phyloP scores from a whole-genome alignment of 2,113 vertebrate species.

The Aleadryas rufinucha region DNA sequence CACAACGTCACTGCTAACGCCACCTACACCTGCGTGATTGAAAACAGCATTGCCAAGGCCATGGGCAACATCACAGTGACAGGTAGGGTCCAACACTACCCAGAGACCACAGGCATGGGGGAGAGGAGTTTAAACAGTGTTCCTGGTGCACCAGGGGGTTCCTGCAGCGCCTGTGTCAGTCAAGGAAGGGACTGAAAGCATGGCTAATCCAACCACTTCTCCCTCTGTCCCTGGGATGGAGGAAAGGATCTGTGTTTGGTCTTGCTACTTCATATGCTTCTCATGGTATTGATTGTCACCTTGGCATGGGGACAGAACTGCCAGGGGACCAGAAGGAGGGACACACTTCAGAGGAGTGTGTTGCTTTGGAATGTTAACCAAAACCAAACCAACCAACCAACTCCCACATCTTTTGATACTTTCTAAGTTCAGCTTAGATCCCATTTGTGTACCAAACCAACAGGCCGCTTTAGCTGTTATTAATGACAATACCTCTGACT shows the following conservation, averaged over 20 bases:
- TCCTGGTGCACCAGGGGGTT: rapidly evolving
- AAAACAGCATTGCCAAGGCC: slow-evolving; percentile 71
- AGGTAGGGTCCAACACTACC: slow-evolving; percentile 30
- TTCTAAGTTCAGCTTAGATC: not conserved
- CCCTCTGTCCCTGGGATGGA: not conserved
- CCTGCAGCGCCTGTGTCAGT: not conserved
- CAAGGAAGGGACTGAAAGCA: not conserved
- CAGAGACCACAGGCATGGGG: not conserved
- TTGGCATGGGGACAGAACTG: not conserved
- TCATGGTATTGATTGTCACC: not conserved
- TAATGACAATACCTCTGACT: not conserved
- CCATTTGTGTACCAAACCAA: not conserved
- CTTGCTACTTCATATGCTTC: not conserved
- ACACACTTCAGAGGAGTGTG: not conserved
- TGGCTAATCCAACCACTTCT: not conserved
- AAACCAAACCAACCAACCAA: not conserved
- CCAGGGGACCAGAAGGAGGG: not conserved
- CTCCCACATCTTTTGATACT: not conserved
- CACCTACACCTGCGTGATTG: slow-evolving; percentile 71
- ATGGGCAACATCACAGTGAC: slow-evolving; percentile 62
- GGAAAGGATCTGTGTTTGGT: not conserved
- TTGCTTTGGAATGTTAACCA: not conserved
- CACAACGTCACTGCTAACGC: slow-evolving; percentile 30
- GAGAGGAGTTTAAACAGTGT: not conserved
- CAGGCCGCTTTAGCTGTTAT: not conserved